Conservation (phyloP, 2,888 invertebrate genomes). For the Autographa pulchrina region DNA sequence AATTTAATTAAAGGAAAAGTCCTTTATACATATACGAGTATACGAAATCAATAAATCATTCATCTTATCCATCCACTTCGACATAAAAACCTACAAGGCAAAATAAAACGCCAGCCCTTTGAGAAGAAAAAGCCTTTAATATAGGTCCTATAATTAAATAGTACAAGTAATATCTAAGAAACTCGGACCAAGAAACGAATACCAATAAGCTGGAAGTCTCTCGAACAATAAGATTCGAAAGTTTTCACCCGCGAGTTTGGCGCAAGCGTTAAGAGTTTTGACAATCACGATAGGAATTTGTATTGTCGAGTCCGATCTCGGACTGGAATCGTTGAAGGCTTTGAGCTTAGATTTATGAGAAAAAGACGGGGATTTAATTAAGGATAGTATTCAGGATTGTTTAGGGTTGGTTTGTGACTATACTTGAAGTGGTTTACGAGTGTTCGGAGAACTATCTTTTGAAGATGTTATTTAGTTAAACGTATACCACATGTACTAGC, state of each 20-base stretch:
- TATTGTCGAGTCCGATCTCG: conserved; percentile 17
- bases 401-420: neutral
- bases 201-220: conserved; percentile 65
- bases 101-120: neutral
- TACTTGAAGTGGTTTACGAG: neutral
- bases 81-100: neutral
- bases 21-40: too few relatives aligned
- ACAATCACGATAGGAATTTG: conserved; percentile 32
- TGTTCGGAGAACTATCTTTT: neutral
- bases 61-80: neutral
- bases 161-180: conserved; percentile 52
- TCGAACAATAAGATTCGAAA: conserved; percentile 71
- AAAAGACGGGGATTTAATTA: neutral
- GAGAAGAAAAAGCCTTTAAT: conserved; percentile 22
- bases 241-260: conserved; percentile 58
- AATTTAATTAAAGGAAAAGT: too few relatives aligned
- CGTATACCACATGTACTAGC: neutral
- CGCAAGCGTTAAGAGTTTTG: conserved; percentile 38
- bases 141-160: conserved; percentile 52
- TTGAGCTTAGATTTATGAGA: neutral
- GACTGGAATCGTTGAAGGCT: neutral
- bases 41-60: too few relatives aligned
- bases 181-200: conserved; percentile 52
- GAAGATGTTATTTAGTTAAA: neutral
- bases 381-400: neutral